Evolutionary conservation across 2,888 invertebrate genomes (phyloP), one percentile per base, ranked within the genome.

Genomic region (Frankliniella fusca): DNA sequence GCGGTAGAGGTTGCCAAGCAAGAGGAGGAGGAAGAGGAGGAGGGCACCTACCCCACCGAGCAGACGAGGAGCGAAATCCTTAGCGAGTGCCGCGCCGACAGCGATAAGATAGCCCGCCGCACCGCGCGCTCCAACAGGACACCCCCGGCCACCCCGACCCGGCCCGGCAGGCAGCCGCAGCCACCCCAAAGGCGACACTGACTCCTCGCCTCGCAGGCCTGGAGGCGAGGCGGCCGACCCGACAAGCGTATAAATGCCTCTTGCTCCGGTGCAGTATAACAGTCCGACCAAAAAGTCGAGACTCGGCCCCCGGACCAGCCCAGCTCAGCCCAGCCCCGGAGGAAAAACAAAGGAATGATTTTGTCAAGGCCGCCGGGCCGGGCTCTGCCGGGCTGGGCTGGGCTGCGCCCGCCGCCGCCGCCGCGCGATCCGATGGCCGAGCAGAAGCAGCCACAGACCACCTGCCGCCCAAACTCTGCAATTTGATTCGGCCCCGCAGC

Each of bases 1-100:
- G 70, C n/a, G 20, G 70, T n/a, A 89, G 88, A 89, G 88, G 87
- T 88, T 87, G 86, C 87, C 86, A 87, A 86, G 86, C 86, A 86
- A 85, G 86, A n/a, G 85, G 84, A 83, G 84, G 84, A 86, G 84
- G 86, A 84, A 86, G 85, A 86, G 85, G 85, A 85, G 85, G 85
- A 85, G 84, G 84, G 85, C 85, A 83, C 83, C 83, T n/a, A n/a
- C n/a, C n/a, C n/a, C n/a, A n/a, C n/a, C 84, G 82, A 85, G 86
- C 85, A 84, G 85, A 85, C 54, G 85, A 84, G 85, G 84, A 85
- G 84, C 85, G n/a, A n/a, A n/a, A n/a, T n/a, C n/a, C n/a, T n/a
- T n/a, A n/a, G n/a, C n/a, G n/a, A n/a, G n/a, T n/a, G n/a, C n/a
- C n/a, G n/a, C n/a, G n/a, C n/a, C n/a, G n/a, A n/a, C n/a, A n/a